These are phyloP conservation scores for Drosophila suzukii DNA, from an alignment of 1,140 invertebrate species.

Conservation along the genomic window DNA sequence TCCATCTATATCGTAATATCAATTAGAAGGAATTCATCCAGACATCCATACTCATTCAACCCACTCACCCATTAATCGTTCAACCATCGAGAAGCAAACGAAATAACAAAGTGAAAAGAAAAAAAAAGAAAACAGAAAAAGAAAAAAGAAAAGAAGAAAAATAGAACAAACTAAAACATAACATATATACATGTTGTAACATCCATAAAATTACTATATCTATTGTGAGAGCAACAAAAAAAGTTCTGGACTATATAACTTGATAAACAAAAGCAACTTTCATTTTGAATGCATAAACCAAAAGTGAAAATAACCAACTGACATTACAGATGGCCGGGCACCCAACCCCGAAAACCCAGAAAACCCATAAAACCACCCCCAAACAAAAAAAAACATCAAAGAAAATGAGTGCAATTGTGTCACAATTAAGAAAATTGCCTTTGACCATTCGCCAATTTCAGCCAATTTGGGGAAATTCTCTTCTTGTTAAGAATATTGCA, in stretches of 20 bases:
- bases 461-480: conserved; percentile 3
- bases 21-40: conserved; percentile 36
- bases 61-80: conserved; percentile 22
- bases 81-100: conserved; percentile 35
- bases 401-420: conserved; percentile 9
- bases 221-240: conserved; percentile 59
- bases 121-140: conserved; percentile 5
- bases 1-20: conserved; percentile 23
- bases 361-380: not conserved
- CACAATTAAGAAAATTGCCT: conserved; percentile 26
- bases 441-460: conserved; percentile 17
- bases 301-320: conserved; percentile 51
- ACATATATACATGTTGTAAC: conserved; percentile 46
- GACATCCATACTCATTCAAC: conserved; percentile 32
- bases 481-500: not conserved
- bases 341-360: conserved; percentile 3
- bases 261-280: conserved; percentile 45
- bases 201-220: conserved; percentile 33
- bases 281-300: conserved; percentile 72
- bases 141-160: conserved; percentile 3
- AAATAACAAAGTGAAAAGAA: conserved; percentile 31
- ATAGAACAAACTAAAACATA: conserved; percentile 25
- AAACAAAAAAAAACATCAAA: not conserved
- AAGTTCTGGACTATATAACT: conserved; percentile 65
- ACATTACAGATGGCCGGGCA: conserved; percentile 45